Conservation (phyloP, 2,888 invertebrate species). For the Latrodectus hesperus region DNA sequence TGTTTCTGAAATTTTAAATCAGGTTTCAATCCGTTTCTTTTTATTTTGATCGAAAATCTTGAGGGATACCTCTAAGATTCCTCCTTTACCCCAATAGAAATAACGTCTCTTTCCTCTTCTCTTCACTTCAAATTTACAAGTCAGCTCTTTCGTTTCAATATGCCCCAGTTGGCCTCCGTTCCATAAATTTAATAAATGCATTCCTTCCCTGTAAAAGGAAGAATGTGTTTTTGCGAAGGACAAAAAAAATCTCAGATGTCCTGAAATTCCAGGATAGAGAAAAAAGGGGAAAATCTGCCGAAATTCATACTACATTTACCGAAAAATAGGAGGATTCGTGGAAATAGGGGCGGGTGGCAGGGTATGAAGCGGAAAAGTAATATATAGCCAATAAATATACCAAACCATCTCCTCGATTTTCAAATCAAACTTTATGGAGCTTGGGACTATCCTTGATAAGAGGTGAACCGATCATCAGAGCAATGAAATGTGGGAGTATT, state of each 20-base stretch:
- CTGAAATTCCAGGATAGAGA: too few relatives aligned
- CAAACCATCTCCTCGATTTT: slow-evolving; percentile 39
- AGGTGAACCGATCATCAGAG: slow-evolving; percentile 31
- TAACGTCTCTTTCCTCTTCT: slow-evolving; percentile 12
- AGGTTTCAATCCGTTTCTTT: too few relatives aligned
- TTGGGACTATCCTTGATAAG: slow-evolving; percentile 22
- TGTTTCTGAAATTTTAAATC: too few relatives aligned
- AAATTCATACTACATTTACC: slow-evolving; percentile 37
- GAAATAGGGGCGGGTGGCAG: slow-evolving; percentile 4
- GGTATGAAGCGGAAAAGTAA: slow-evolving; percentile 26
- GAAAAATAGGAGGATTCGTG: background rate
- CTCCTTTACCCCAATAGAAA: background rate
- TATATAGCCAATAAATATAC: slow-evolving; percentile 39
- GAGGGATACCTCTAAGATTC: too few relatives aligned
- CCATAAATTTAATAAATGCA: slow-evolving; percentile 31
- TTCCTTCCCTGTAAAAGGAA: slow-evolving; percentile 1
- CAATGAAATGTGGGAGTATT: slow-evolving; percentile 41
- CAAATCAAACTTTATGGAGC: slow-evolving; percentile 41
- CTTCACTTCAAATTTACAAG: background rate
- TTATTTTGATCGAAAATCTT: too few relatives aligned
- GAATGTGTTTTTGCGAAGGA: background rate
- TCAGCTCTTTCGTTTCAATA: too few relatives aligned
- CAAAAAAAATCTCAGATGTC: too few relatives aligned
- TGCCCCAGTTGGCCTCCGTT: background rate
- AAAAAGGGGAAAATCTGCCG: background rate